phyloP scores from a whole-genome alignment of 2,113 vertebrate genomes.

The Heterotis niloticus region DNA sequence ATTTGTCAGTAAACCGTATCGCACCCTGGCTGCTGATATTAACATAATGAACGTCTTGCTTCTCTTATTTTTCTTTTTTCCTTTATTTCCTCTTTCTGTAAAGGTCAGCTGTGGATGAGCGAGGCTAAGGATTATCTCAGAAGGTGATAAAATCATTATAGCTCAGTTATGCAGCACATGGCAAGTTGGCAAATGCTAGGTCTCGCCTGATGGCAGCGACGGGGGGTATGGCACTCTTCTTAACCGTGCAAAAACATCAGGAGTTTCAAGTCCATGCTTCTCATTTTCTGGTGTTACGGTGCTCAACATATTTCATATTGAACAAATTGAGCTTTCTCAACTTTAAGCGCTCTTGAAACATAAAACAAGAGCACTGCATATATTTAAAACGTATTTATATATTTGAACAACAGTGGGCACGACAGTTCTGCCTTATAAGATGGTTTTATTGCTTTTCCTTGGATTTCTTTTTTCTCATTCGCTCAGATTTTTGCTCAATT shows the following conservation, averaged over 20 bases:
- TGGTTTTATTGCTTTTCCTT: too few species aligned
- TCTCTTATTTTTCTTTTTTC: neutral
- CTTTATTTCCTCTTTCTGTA: neutral
- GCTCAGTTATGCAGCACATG: slow-evolving; percentile 4
- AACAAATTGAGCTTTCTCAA: too few species aligned
- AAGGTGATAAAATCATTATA: slow-evolving; percentile 18
- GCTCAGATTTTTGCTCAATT: too few species aligned
- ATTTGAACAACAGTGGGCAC: too few species aligned
- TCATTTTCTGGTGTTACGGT: neutral
- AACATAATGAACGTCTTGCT: neutral
- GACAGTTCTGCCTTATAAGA: too few species aligned
- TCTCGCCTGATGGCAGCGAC: neutral
- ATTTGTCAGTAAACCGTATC: neutral
- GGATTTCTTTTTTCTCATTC: too few species aligned
- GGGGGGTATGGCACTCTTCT: neutral
- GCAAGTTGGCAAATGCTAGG: slow-evolving; percentile 11
- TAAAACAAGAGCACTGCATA: too few species aligned
- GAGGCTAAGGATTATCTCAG: slow-evolving; percentile 4
- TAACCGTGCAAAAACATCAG: too few species aligned
- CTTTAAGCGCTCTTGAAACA: too few species aligned
- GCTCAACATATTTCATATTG: too few species aligned
- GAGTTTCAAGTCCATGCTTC: neutral
- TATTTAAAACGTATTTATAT: too few species aligned
- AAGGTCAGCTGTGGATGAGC: neutral
- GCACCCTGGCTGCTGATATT: neutral